Evolutionary conservation across 2,888 invertebrate genomes (phyloP).

Genomic region (Gerris lacustris): DNA sequence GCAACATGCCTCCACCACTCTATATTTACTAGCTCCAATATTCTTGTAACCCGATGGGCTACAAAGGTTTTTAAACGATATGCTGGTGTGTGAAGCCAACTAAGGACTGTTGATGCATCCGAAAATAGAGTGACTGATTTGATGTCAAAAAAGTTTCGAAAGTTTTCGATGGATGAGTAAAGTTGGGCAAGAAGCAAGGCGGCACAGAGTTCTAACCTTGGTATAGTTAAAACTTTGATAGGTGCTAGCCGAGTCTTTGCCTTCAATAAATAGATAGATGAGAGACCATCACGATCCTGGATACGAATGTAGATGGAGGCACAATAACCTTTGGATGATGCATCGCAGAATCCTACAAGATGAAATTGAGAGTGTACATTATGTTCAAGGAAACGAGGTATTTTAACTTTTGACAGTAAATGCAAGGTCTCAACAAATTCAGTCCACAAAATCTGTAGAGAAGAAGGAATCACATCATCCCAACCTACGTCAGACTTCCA

Average conservation of each 20-base stretch:
- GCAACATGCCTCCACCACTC: neutral
- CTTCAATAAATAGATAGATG: neutral
- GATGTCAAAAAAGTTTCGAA: neutral
- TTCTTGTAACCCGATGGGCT: neutral
- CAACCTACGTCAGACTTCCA: neutral
- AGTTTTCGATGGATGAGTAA: neutral
- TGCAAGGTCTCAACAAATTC: neutral
- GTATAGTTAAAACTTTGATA: neutral
- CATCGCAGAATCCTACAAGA: neutral
- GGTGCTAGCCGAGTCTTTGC: slow-evolving; percentile 10
- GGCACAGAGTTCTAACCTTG: slow-evolving; percentile 13
- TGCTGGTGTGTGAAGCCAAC: neutral
- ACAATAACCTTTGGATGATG: neutral
- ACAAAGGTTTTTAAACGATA: too few species aligned
- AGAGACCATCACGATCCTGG: neutral
- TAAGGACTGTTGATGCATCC: slow-evolving; percentile 29
- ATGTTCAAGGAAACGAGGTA: neutral
- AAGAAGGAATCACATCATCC: neutral
- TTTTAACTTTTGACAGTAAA: neutral
- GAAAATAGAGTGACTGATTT: slow-evolving; percentile 21
- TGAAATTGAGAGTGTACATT: neutral
- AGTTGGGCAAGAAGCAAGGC: neutral
- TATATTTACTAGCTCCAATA: neutral
- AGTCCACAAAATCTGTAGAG: neutral
- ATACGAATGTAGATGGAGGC: neutral